These are phyloP conservation scores for Polyommatus iphigenia DNA, from an alignment of 2,888 invertebrate species.

Conservation along the genomic window DNA sequence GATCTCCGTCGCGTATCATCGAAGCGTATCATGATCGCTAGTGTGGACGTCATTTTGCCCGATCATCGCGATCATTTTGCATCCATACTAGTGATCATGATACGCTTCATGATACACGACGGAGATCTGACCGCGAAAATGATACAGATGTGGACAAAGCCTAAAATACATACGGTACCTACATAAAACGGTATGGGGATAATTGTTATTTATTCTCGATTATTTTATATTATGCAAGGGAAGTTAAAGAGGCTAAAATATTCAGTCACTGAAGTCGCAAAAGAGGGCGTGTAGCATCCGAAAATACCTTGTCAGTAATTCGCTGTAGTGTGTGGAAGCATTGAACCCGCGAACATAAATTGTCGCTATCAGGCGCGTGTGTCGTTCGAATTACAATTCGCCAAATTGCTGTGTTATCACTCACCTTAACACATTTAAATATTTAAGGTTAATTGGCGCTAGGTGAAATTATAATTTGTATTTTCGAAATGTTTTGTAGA, in stretches of 20 bases:
- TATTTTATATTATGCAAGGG: not conserved
- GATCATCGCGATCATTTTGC: no score
- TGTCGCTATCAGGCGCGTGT: slow-evolving; percentile 3
- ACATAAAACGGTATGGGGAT: no score
- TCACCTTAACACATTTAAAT: slow-evolving; percentile 31
- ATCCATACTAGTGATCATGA: no score
- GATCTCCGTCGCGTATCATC: no score
- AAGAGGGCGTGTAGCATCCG: not conserved
- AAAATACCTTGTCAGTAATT: not conserved
- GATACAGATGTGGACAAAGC: no score
- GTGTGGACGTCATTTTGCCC: no score
- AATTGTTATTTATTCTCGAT: not conserved
- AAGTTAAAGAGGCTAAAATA: not conserved
- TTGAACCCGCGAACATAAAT: slow-evolving; percentile 28
- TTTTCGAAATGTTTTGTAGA: slow-evolving; percentile 4
- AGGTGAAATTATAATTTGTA: slow-evolving; percentile 23
- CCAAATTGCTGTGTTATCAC: slow-evolving; percentile 18
- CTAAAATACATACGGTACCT: no score
- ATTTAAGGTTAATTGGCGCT: slow-evolving; percentile 27
- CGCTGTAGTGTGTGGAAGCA: not conserved
- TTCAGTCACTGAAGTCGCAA: not conserved
- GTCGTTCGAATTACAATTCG: slow-evolving; percentile 27
- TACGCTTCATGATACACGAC: no score
- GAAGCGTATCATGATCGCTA: no score
- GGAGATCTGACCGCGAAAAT: no score